These are phyloP conservation scores for Eulimnadia texana DNA, from an alignment of 1,140 invertebrate genomes.

Conservation along the genomic window DNA sequence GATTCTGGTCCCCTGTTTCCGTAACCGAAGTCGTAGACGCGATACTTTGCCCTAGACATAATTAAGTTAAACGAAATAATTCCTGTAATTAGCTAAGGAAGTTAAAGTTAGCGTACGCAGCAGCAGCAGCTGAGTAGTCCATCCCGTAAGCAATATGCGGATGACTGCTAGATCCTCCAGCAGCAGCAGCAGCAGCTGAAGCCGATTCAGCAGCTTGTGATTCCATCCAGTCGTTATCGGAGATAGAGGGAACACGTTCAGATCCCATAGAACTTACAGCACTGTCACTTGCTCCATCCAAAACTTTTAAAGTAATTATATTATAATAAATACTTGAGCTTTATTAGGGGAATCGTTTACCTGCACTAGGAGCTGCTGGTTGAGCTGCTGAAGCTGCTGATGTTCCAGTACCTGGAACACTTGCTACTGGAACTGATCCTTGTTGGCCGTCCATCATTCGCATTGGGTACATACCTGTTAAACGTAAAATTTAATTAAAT, in stretches of 20 bases:
- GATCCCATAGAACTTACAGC: conserved; percentile 78
- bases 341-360: no score
- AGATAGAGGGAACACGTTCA: conserved; percentile 57
- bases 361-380: background rate
- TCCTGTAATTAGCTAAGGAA: no score
- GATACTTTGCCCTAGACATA: conserved; percentile 41
- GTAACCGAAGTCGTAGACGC: conserved; percentile 52
- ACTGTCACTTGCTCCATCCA: conserved; percentile 4
- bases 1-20: background rate
- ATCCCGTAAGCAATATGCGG: conserved; percentile 18
- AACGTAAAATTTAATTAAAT: conserved; percentile 4
- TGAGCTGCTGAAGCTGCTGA: background rate
- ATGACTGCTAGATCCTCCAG: background rate
- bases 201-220: conserved; percentile 55
- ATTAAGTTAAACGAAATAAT: no score
- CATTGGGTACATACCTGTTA: conserved; percentile 70
- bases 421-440: background rate
- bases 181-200: conserved; percentile 32
- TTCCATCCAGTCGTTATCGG: conserved; percentile 78
- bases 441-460: conserved; percentile 60
- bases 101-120: no score
- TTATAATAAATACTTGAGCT: no score
- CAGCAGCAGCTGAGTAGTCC: conserved; percentile 21
- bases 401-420: background rate
- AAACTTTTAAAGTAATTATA: background rate